Percentiles rank a stretch among this genome's conserved stretches.
These are phyloP conservation scores for Eleutherodactylus coqui DNA, from an alignment of 2,797 vertebrate genomes.

Conservation along the genomic window DNA sequence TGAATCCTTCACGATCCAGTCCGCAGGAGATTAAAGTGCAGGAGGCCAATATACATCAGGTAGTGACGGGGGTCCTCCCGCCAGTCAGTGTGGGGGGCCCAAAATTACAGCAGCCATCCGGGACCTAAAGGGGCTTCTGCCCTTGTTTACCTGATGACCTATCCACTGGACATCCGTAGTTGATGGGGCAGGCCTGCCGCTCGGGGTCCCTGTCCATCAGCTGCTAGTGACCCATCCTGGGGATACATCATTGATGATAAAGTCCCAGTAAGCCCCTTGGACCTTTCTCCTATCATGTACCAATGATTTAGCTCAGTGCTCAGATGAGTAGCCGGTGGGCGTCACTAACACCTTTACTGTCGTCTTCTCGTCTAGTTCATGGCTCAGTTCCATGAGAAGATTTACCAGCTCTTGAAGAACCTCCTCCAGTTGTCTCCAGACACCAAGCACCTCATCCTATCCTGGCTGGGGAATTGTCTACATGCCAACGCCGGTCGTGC, in stretches of 20 bases:
- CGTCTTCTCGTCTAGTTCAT: slow-evolving; percentile 81
- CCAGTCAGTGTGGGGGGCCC: neutral
- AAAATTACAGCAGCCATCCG: neutral
- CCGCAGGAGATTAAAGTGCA: slow-evolving; percentile 97
- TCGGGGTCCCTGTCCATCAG: too few relatives aligned
- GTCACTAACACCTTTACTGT: neutral
- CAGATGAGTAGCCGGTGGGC: too few relatives aligned
- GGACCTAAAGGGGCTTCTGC: too few relatives aligned
- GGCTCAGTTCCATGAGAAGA: slow-evolving; percentile 95
- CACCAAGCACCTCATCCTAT: slow-evolving; percentile 91
- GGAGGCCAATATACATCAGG: slow-evolving; percentile 97
- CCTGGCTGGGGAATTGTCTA: slow-evolving; percentile 95
- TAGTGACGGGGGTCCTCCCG: too few relatives aligned
- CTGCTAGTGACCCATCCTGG: too few relatives aligned
- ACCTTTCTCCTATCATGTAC: too few relatives aligned
- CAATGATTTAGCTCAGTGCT: too few relatives aligned
- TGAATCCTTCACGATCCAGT: slow-evolving; percentile 92
- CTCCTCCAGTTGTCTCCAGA: slow-evolving; percentile 91
- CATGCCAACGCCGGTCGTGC: slow-evolving; percentile 91
- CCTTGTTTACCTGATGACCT: too few relatives aligned
- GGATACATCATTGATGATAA: too few relatives aligned
- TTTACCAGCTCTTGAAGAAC: slow-evolving; percentile 94
- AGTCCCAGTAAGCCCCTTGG: too few relatives aligned
- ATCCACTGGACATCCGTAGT: too few relatives aligned
- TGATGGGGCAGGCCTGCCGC: too few relatives aligned